Percentiles rank a stretch among this genome's conserved stretches.
These are phyloP conservation scores for Dasyurus viverrinus DNA, from an alignment of 2,113 vertebrate species.

Conservation along the genomic window DNA sequence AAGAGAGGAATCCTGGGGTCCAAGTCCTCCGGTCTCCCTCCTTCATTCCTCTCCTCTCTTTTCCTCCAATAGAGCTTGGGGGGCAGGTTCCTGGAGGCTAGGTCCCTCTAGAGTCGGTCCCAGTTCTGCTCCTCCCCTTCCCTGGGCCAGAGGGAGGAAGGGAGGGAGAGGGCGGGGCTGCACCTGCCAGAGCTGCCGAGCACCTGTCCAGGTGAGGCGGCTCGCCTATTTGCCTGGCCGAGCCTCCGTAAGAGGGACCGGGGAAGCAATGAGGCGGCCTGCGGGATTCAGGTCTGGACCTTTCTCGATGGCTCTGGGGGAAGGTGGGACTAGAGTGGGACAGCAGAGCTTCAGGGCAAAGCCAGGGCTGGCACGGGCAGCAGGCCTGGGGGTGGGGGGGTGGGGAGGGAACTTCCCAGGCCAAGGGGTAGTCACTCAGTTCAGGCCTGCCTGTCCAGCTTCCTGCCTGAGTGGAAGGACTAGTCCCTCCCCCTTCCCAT, in stretches of 20 bases:
- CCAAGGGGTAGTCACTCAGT: background rate
- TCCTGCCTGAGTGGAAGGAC: background rate
- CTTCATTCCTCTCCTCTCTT: background rate
- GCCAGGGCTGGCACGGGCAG: background rate
- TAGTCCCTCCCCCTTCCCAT: background rate
- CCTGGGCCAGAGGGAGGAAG: background rate
- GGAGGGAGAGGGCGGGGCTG: slow-evolving; percentile 59
- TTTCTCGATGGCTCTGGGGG: background rate
- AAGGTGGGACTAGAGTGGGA: background rate
- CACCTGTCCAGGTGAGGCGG: slow-evolving; percentile 68
- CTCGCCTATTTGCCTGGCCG: slow-evolving; percentile 4
- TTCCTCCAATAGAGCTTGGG: background rate
- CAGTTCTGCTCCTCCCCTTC: background rate
- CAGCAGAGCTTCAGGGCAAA: slow-evolving; percentile 17
- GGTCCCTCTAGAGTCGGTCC: background rate
- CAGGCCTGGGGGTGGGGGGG: background rate
- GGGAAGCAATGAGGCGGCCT: background rate
- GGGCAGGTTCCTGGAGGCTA: background rate
- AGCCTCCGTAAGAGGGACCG: background rate
- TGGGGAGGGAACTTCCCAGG: background rate
- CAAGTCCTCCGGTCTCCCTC: background rate
- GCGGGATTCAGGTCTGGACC: background rate
- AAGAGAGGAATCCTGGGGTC: background rate
- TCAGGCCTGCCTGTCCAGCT: background rate
- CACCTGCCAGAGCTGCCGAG: slow-evolving; percentile 49